Evolutionary conservation across 2,888 invertebrate species (phyloP).

Genomic region (Pristionchus arcanus): DNA sequence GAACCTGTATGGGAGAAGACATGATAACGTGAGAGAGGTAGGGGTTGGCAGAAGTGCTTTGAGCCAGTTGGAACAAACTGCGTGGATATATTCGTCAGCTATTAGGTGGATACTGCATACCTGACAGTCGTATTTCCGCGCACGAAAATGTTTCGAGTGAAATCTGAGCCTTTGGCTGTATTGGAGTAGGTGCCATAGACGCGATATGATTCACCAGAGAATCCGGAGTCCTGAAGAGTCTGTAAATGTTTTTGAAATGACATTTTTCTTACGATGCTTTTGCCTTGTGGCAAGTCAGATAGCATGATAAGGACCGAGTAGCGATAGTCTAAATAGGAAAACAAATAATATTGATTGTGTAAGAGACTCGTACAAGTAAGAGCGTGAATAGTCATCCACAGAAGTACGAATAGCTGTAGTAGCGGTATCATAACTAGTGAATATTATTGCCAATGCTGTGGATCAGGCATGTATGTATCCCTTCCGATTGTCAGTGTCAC

Average conservation of each 20-base stretch:
- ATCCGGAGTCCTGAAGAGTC: neutral
- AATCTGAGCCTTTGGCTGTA: neutral
- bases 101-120: neutral
- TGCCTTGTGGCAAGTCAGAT: neutral
- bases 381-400: neutral
- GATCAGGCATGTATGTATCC: neutral
- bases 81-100: neutral
- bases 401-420: neutral
- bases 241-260: no score
- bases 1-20: neutral
- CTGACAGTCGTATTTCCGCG: conserved; percentile 4
- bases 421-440: neutral
- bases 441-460: neutral
- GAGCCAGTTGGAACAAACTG: neutral
- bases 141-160: neutral
- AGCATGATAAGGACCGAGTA: neutral
- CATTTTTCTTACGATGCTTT: neutral
- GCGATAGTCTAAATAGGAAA: neutral
- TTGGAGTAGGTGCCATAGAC: conserved; percentile 28
- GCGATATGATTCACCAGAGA: conserved; percentile 1
- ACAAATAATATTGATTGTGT: neutral
- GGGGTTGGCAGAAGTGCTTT: neutral
- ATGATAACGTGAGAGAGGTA: neutral
- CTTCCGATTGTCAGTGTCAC: neutral
- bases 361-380: neutral